Percentiles rank a stretch among this genome's conserved stretches.
Conservation (phyloP, 2,888 invertebrate species). For the Ichneumoninae sp. region DNA sequence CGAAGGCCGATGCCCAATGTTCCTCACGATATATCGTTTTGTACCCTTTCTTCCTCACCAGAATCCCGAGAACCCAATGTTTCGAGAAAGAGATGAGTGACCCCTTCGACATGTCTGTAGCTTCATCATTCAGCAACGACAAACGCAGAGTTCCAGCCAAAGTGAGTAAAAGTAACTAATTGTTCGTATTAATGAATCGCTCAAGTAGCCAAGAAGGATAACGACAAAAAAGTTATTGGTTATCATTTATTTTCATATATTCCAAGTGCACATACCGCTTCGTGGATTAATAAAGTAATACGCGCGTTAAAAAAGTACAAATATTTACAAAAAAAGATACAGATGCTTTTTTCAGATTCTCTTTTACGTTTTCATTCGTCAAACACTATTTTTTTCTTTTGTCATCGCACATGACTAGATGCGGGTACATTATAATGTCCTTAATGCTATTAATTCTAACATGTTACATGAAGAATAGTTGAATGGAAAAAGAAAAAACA, state of each 20-base stretch:
- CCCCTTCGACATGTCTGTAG: neutral
- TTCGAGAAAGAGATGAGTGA: neutral
- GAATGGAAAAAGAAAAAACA: neutral
- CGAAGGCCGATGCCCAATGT: neutral
- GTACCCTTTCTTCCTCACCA: neutral
- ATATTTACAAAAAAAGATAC: slow-evolving; percentile 80
- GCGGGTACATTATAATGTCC: slow-evolving; percentile 42
- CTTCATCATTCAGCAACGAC: neutral
- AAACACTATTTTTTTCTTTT: slow-evolving; percentile 25
- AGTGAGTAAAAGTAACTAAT: neutral
- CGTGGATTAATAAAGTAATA: slow-evolving; percentile 57
- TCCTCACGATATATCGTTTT: neutral
- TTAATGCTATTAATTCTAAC: slow-evolving; percentile 43
- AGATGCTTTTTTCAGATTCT: slow-evolving; percentile 38
- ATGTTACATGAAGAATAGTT: slow-evolving; percentile 25
- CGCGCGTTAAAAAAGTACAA: slow-evolving; percentile 81
- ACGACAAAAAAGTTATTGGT: neutral
- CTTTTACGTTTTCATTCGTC: slow-evolving; percentile 9
- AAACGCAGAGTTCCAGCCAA: neutral
- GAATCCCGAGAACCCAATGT: neutral
- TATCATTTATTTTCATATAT: slow-evolving; percentile 32
- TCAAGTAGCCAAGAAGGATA: neutral
- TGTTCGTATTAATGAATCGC: neutral
- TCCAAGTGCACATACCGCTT: slow-evolving; percentile 40
- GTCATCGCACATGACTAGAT: slow-evolving; percentile 72